Percentiles rank a stretch among this genome's conserved stretches.
Evolutionary conservation across 2,113 vertebrate genomes (phyloP).

Genomic region (Grallaria varia): DNA sequence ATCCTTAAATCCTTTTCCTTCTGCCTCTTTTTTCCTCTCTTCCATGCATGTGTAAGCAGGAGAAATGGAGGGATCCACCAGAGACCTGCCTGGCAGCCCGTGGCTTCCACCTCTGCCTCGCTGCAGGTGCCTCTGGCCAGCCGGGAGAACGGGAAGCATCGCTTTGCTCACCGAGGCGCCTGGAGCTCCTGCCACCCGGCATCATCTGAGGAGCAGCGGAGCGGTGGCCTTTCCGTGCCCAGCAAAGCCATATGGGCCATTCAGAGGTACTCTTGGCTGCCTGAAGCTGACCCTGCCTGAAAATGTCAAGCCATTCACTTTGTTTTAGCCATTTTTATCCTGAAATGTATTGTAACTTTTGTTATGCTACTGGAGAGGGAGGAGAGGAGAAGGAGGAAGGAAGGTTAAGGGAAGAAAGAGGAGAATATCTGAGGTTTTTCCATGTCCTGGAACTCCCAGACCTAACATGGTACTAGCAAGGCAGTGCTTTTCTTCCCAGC

Average conservation of each 20-base stretch:
- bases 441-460: not conserved
- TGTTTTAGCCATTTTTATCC: rapidly evolving
- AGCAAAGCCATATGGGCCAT: constrained; percentile 56
- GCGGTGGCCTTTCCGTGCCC: constrained; percentile 13
- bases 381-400: not conserved
- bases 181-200: constrained; percentile 63
- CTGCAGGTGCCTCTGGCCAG: not conserved
- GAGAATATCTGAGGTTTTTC: not conserved
- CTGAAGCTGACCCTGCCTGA: not conserved
- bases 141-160: constrained; percentile 67
- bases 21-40: not conserved
- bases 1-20: not conserved
- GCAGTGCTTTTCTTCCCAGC: not conserved
- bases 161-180: constrained; percentile 31
- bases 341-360: not conserved
- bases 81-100: not conserved
- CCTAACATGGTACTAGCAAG: not conserved
- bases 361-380: not conserved
- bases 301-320: rapidly evolving
- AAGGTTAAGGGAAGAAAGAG: not conserved
- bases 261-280: constrained; percentile 55
- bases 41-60: not conserved
- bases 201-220: not conserved
- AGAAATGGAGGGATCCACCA: constrained; percentile 37
- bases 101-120: not conserved